Evolutionary conservation across 2,888 invertebrate species (phyloP).

Genomic region (Archaeoteleia sp.): DNA sequence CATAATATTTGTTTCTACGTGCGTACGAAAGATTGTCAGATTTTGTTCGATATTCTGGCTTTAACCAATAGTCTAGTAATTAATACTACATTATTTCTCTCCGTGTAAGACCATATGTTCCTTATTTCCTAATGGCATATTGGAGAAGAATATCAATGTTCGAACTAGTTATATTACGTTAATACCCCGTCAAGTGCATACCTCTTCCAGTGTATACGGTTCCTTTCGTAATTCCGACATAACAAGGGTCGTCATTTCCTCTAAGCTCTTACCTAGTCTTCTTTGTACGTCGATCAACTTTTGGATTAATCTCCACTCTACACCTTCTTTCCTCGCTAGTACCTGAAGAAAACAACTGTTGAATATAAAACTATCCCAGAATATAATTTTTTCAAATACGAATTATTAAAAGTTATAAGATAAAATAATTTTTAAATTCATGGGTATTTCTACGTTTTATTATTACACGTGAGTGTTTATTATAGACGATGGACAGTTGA

Average conservation of each 20-base stretch:
- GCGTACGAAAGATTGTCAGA: too few relatives aligned
- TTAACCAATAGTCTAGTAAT: too few relatives aligned
- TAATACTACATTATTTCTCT: too few relatives aligned
- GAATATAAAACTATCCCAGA: background rate
- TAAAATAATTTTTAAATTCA: too few relatives aligned
- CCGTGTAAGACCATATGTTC: too few relatives aligned
- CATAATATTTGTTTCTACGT: too few relatives aligned
- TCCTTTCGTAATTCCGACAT: constrained; percentile 79
- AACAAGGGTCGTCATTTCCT: constrained; percentile 84
- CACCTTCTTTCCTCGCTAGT: constrained; percentile 79
- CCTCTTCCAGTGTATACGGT: constrained; percentile 82
- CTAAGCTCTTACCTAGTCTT: constrained; percentile 78
- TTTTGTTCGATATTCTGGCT: too few relatives aligned
- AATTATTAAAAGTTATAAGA: too few relatives aligned
- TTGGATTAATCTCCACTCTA: constrained; percentile 81
- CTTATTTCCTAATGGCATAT: background rate
- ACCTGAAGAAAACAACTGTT: constrained; percentile 74
- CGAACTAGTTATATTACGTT: background rate
- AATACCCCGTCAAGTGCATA: constrained; percentile 73
- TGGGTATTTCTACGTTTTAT: too few relatives aligned
- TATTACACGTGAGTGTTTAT: too few relatives aligned
- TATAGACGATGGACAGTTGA: too few relatives aligned
- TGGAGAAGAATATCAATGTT: background rate
- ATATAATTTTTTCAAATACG: too few relatives aligned
- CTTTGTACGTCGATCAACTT: constrained; percentile 86